phyloP scores from a whole-genome alignment of 2,797 vertebrate species.

The Melopsittacus undulatus region DNA sequence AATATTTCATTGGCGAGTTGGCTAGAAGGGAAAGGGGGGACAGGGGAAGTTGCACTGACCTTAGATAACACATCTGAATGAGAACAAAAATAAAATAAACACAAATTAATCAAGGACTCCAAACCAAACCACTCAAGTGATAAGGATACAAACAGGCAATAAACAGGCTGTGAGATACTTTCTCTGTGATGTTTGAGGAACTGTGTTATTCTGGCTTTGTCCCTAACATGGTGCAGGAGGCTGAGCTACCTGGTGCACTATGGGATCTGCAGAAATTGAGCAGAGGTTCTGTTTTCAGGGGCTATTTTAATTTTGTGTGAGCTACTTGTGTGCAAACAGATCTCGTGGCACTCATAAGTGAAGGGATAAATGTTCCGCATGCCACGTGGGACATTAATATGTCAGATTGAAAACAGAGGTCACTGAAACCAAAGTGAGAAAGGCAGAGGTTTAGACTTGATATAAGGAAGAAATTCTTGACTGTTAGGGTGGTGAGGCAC shows the following conservation, averaged over 20 bases:
- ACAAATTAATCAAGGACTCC: constrained; percentile 57
- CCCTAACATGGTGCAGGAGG: not conserved
- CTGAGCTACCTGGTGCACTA: not conserved
- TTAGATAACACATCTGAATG: constrained; percentile 61
- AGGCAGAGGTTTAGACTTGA: too few species aligned
- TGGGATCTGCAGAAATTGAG: not conserved
- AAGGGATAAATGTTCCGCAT: not conserved
- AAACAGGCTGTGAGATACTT: constrained; percentile 34
- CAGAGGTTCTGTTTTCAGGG: not conserved
- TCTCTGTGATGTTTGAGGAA: not conserved
- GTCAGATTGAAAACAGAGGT: not conserved
- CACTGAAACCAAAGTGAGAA: not conserved
- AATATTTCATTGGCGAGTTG: constrained; percentile 61
- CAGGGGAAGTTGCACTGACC: constrained; percentile 50
- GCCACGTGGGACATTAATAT: fast-evolving
- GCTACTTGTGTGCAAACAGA: not conserved
- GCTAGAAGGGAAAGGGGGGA: constrained; percentile 4
- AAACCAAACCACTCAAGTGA: not conserved
- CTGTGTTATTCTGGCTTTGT: not conserved
- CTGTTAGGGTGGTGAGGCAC: too few species aligned
- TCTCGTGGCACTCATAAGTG: not conserved
- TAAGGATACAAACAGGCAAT: constrained; percentile 38
- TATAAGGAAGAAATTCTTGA: too few species aligned
- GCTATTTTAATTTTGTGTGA: not conserved
- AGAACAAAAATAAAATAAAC: constrained; percentile 61